Conservation (phyloP, 2,888 invertebrate genomes). For the Ectropis crepuscularia region DNA sequence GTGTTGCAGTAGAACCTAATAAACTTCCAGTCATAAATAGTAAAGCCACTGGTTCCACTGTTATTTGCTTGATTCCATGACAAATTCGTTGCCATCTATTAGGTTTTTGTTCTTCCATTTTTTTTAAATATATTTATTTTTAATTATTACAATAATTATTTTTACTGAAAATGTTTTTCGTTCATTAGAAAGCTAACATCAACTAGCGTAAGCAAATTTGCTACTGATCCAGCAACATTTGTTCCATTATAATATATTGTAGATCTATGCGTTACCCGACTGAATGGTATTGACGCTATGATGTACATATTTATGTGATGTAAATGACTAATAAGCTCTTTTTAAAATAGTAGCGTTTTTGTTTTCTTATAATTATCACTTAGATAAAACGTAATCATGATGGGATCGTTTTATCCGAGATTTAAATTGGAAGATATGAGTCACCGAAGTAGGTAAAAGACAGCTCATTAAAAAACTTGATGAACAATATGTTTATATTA, state of each 20-base stretch:
- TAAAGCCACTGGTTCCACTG: constrained; percentile 15
- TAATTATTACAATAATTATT: neutral
- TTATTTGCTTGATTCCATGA: constrained; percentile 1
- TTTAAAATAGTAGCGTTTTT: neutral
- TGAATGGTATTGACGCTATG: neutral
- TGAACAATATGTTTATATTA: too few relatives aligned
- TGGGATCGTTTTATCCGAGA: too few relatives aligned
- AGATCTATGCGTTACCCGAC: neutral
- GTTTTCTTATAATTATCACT: neutral
- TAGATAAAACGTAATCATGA: neutral
- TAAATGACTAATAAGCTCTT: neutral
- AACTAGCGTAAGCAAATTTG: neutral
- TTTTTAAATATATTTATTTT: neutral
- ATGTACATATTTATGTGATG: too few relatives aligned
- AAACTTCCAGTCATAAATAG: constrained; percentile 4
- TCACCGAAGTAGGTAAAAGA: too few relatives aligned
- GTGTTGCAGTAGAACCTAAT: constrained; percentile 81
- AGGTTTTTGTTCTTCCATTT: constrained; percentile 12
- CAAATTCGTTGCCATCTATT: neutral
- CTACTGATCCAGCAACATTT: neutral
- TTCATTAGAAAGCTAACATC: neutral
- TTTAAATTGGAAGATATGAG: too few relatives aligned
- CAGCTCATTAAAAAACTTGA: too few relatives aligned
- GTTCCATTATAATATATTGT: constrained; percentile 5
- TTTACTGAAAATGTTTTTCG: neutral